Conservation (phyloP, 2,797 vertebrate genomes). For the Brachymystax lenok region DNA sequence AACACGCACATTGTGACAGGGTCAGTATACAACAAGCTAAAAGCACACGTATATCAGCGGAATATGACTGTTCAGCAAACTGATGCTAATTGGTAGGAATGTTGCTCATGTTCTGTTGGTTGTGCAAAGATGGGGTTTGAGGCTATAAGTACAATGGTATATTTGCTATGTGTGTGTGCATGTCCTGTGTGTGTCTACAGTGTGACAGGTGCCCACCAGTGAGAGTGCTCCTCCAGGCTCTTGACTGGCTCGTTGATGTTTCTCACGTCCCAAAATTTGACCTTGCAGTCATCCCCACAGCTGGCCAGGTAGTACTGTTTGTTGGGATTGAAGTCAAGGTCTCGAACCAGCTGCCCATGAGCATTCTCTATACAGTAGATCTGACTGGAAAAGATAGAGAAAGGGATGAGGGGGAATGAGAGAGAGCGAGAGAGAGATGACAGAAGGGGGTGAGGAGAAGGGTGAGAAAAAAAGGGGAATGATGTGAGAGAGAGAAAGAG, state of each 20-base stretch:
- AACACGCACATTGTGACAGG: no score
- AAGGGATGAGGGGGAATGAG: background rate
- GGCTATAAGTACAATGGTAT: no score
- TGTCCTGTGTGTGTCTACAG: slow-evolving; percentile 15
- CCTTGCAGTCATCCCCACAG: slow-evolving; percentile 98
- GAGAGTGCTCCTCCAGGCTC: slow-evolving; percentile 95
- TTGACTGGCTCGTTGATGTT: slow-evolving; percentile 89
- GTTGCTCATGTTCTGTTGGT: no score
- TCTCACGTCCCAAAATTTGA: slow-evolving; percentile 98
- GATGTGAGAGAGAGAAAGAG: background rate
- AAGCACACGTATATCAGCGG: no score
- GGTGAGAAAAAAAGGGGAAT: background rate
- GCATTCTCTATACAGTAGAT: slow-evolving; percentile 97
- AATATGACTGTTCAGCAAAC: no score
- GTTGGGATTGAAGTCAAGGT: slow-evolving; percentile 98
- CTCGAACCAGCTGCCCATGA: slow-evolving; percentile 94
- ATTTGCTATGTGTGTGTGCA: background rate
- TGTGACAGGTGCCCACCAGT: slow-evolving; percentile 77
- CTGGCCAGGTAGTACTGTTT: slow-evolving; percentile 97
- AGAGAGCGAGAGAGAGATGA: background rate
- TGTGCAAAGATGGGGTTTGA: no score
- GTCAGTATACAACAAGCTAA: no score
- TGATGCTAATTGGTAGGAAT: no score
- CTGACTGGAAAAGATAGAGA: slow-evolving; percentile 78
- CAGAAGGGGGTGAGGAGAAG: slow-evolving; percentile 1